Evolutionary conservation across 1,140 invertebrate species (phyloP).

Genomic region (Oryctes rhinoceros): DNA sequence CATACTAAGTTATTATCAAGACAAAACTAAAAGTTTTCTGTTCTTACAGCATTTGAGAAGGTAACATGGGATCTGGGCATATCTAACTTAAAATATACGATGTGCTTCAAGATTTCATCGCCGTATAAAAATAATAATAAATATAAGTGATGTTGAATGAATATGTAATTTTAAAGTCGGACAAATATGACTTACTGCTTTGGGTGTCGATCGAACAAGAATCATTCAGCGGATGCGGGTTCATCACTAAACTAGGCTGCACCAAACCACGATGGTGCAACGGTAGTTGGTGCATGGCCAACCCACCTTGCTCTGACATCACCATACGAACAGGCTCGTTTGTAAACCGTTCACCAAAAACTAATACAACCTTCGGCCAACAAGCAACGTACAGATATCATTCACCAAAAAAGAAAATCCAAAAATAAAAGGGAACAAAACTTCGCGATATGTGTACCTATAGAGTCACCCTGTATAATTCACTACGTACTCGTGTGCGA

Average conservation of each 20-base stretch:
- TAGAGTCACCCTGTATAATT: slow-evolving; percentile 37
- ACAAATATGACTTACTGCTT: slow-evolving; percentile 56
- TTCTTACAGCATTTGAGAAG: no score
- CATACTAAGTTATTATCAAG: neutral
- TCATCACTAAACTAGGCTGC: slow-evolving; percentile 68
- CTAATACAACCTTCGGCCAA: slow-evolving; percentile 1
- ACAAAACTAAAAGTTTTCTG: no score
- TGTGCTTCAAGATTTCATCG: no score
- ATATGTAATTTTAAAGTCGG: no score
- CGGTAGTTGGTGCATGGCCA: slow-evolving; percentile 68
- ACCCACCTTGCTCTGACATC: slow-evolving; percentile 68
- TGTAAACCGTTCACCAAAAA: slow-evolving; percentile 46
- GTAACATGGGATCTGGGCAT: no score
- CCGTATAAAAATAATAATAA: no score
- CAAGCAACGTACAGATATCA: slow-evolving; percentile 26
- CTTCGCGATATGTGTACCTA: neutral
- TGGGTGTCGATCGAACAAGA: slow-evolving; percentile 58
- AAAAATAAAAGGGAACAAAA: neutral
- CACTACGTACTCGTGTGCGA: slow-evolving; percentile 28
- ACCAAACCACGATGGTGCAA: slow-evolving; percentile 66
- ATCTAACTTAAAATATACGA: no score
- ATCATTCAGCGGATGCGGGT: slow-evolving; percentile 63
- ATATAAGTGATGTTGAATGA: no score
- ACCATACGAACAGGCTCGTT: slow-evolving; percentile 62
- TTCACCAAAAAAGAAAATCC: slow-evolving; percentile 7